A percentile compares a stretch with the other conserved stretches of the same genome.
Conservation (phyloP, 1,140 invertebrate species). For the Brachionus rubens region DNA sequence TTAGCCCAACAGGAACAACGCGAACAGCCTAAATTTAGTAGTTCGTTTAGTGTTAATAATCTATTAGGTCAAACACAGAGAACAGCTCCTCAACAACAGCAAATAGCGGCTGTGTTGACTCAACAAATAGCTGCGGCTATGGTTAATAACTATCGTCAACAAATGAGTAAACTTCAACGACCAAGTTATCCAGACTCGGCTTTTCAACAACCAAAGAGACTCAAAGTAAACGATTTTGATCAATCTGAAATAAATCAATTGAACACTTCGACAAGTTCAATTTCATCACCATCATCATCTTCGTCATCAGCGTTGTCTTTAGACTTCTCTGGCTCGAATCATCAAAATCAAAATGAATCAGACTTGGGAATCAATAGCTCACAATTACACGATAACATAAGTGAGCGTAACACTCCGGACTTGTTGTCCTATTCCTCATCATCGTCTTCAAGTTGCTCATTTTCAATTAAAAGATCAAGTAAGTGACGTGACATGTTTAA, state of each 20-base stretch:
- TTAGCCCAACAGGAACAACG: not conserved
- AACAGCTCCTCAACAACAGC: not conserved
- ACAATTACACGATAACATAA: not conserved
- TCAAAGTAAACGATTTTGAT: not conserved
- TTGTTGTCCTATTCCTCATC: conserved; percentile 7
- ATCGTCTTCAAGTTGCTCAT: conserved; percentile 12
- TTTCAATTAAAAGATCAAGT: conserved; percentile 4
- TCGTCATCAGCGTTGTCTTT: not conserved
- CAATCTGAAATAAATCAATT: not conserved
- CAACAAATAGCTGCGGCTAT: conserved; percentile 3
- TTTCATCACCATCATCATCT: not conserved
- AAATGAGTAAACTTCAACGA: not conserved
- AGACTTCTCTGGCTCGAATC: not conserved
- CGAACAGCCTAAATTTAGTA: conserved; percentile 7
- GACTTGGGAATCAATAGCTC: not conserved
- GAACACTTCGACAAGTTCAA: not conserved
- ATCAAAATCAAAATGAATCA: not conserved
- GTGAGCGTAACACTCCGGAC: not conserved
- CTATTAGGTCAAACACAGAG: not conserved
- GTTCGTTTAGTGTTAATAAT: conserved; percentile 12
- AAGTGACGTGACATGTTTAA: not conserved
- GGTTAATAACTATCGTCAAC: not conserved
- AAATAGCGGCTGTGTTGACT: not conserved
- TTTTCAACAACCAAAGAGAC: not conserved
- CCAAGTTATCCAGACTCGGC: not conserved